Percentiles rank a stretch among this genome's conserved stretches.
phyloP scores from a whole-genome alignment of 2,797 vertebrate species.

The Leptodactylus fallax region DNA sequence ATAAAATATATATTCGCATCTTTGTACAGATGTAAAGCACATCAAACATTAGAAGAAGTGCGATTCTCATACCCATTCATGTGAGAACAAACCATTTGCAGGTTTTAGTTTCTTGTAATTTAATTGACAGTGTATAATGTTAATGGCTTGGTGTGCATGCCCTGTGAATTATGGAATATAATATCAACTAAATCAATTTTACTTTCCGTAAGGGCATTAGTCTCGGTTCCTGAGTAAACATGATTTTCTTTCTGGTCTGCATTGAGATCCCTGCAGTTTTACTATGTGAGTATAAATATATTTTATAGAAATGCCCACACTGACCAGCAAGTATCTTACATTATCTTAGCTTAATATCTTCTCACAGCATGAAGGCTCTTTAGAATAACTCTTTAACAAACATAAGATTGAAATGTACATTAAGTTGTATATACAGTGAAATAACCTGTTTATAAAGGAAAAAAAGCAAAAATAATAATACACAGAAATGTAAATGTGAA shows the following conservation, averaged over 20 bases:
- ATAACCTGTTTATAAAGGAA: no score
- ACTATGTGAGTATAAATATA: conserved; percentile 32
- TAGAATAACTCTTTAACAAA: background rate
- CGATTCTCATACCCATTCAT: conserved; percentile 15
- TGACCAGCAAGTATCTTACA: conserved; percentile 5
- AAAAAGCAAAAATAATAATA: background rate
- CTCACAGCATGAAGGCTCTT: background rate
- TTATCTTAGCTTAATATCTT: conserved; percentile 17
- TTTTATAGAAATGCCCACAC: conserved; percentile 43
- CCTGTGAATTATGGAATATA: conserved; percentile 42
- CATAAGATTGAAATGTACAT: background rate
- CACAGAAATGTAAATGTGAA: background rate
- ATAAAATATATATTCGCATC: conserved; percentile 3
- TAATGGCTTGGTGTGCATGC: conserved; percentile 43
- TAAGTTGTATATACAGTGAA: background rate
- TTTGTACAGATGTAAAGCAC: background rate
- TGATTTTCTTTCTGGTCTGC: conserved; percentile 31
- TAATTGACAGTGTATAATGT: conserved; percentile 50
- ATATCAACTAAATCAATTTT: conserved; percentile 54
- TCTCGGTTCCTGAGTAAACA: conserved; percentile 44
- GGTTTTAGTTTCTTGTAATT: conserved; percentile 29
- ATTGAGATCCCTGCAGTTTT: conserved; percentile 19
- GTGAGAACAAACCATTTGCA: conserved; percentile 45
- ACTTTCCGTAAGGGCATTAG: conserved; percentile 49
- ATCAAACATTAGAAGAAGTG: background rate